Conservation (phyloP, 2,888 invertebrate genomes). For the Patella pellucida region DNA sequence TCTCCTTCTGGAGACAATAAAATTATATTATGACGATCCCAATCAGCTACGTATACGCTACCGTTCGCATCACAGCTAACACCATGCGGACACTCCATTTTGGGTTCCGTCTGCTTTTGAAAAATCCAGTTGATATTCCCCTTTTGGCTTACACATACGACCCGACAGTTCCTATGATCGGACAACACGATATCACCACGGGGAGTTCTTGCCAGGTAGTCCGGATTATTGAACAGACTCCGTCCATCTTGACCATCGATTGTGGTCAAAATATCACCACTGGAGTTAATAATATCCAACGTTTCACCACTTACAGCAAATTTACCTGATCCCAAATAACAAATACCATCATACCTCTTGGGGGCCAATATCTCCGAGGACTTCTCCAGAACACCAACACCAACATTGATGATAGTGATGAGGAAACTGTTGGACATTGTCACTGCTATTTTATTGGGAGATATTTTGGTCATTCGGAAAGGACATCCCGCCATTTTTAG, state of each 20-base stretch:
- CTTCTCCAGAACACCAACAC: background rate
- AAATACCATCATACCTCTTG: background rate
- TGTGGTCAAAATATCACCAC: background rate
- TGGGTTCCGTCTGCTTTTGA: background rate
- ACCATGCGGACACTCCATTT: background rate
- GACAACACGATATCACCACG: background rate
- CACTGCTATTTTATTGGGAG: background rate
- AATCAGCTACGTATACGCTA: background rate
- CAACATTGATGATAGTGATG: background rate
- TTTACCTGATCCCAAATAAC: conserved; percentile 3
- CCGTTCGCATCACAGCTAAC: background rate
- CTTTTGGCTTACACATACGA: background rate
- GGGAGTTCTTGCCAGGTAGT: background rate
- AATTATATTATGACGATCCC: background rate
- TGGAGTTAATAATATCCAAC: background rate
- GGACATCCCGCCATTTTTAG: background rate
- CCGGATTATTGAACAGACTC: background rate
- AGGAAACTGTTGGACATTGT: background rate
- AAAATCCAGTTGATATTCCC: background rate
- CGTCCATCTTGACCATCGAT: background rate
- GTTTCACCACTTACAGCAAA: background rate
- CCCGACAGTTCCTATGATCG: background rate
- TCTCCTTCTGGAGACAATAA: background rate
- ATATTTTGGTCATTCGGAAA: background rate
- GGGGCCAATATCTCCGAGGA: background rate